phyloP scores from a whole-genome alignment of 2,888 invertebrate genomes.

The Cosmia pyralina region DNA sequence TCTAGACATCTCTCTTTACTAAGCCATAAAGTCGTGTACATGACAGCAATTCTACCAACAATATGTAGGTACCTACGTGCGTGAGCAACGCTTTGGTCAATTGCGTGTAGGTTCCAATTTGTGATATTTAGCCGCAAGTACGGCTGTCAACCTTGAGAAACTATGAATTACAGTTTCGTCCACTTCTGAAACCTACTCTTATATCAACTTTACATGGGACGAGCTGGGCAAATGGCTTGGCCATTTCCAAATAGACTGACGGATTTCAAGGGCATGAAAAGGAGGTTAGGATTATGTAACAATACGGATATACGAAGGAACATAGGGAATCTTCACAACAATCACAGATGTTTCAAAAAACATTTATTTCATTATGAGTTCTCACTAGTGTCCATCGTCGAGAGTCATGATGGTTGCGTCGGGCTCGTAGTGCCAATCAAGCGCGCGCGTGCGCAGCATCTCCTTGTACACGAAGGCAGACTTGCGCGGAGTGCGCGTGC shows the following conservation, averaged over 20 bases:
- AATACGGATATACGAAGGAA: background rate
- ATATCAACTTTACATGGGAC: background rate
- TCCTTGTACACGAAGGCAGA: slow-evolving; percentile 76
- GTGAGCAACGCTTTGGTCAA: slow-evolving; percentile 7
- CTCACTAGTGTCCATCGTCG: slow-evolving; percentile 63
- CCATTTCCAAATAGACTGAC: background rate
- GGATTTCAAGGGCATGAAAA: background rate
- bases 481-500: slow-evolving; percentile 73
- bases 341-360: background rate
- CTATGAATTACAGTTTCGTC: background rate
- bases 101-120: background rate
- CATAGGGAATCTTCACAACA: background rate
- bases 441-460: slow-evolving; percentile 65
- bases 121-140: background rate
- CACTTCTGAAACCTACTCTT: background rate
- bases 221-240: background rate
- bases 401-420: slow-evolving; percentile 68
- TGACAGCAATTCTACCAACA: slow-evolving; percentile 23
- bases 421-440: slow-evolving; percentile 69
- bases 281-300: background rate
- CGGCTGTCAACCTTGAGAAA: background rate
- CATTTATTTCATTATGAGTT: slow-evolving; percentile 15
- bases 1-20: slow-evolving; percentile 47
- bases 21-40: slow-evolving; percentile 38
- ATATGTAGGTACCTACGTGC: background rate